A percentile compares a stretch with the other conserved stretches of the same genome.
Evolutionary conservation across 2,797 vertebrate species (phyloP).

Genomic region (Pelobates cultripes): DNA sequence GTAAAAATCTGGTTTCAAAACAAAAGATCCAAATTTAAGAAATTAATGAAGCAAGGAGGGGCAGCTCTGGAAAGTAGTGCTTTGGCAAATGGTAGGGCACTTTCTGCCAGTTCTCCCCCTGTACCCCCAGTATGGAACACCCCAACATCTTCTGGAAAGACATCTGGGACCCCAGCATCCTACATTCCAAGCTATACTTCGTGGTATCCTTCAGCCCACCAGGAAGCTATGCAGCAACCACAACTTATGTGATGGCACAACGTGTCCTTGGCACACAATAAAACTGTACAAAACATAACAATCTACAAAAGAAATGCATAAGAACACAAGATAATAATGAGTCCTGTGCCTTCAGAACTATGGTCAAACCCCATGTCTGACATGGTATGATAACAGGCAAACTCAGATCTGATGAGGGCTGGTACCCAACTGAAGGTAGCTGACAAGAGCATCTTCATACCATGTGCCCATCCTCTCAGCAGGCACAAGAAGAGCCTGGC

Average conservation of each 20-base stretch:
- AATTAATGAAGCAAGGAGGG: constrained; percentile 92
- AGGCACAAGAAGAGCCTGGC: constrained; percentile 64
- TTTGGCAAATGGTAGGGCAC: constrained; percentile 86
- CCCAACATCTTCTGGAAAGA: constrained; percentile 85
- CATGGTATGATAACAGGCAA: constrained; percentile 59
- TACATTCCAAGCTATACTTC: constrained; percentile 99
- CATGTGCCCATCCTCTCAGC: constrained; percentile 62
- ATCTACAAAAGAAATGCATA: constrained; percentile 18
- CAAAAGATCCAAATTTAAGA: constrained; percentile 94
- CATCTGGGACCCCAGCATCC: constrained; percentile 83
- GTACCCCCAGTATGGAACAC: constrained; percentile 92
- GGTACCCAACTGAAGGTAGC: constrained; percentile 72
- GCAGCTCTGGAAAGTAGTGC: constrained; percentile 86
- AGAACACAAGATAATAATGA: constrained; percentile 54
- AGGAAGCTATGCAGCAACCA: constrained; percentile 98
- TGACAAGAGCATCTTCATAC: constrained; percentile 69
- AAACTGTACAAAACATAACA: constrained; percentile 52
- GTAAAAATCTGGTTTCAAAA: constrained; percentile 97
- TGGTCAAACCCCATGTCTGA: constrained; percentile 42
- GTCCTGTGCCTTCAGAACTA: constrained; percentile 61
- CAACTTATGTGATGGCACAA: constrained; percentile 90
- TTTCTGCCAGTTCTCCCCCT: constrained; percentile 88
- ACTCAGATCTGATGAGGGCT: constrained; percentile 76
- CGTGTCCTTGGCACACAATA: constrained; percentile 56
- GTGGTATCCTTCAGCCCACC: constrained; percentile 95